These are phyloP conservation scores for Ennomos quercinarius DNA, from an alignment of 2,888 invertebrate species.

Conservation along the genomic window DNA sequence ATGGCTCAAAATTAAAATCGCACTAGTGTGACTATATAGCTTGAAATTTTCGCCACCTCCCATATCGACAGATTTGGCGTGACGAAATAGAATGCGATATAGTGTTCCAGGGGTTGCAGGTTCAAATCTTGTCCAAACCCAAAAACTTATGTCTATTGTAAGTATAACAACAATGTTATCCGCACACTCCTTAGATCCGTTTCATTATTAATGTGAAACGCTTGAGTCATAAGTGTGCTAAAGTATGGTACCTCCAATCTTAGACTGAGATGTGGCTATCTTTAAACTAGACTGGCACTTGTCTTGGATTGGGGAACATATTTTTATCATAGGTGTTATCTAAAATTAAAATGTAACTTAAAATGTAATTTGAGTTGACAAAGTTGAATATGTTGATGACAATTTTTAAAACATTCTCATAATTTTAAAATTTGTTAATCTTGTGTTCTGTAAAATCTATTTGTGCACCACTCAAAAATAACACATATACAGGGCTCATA, in stretches of 20 bases:
- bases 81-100: background rate
- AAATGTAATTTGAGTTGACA: no score
- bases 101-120: constrained; percentile 32
- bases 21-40: background rate
- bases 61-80: background rate
- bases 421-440: no score
- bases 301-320: constrained; percentile 78
- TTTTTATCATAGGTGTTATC: no score
- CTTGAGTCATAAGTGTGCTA: constrained; percentile 86
- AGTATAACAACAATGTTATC: background rate
- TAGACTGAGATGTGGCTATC: constrained; percentile 66
- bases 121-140: constrained; percentile 23
- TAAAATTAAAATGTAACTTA: no score
- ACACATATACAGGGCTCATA: no score
- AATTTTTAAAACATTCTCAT: no score
- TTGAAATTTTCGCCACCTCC: background rate
- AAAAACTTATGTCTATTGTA: background rate
- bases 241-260: constrained; percentile 75
- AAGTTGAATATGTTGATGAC: no score
- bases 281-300: constrained; percentile 50
- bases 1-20: no score
- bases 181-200: constrained; percentile 85
- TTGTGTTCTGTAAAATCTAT: no score
- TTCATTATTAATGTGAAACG: constrained; percentile 77
- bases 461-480: no score